Evolutionary conservation across 2,113 vertebrate species (phyloP), one percentile per base, ranked within the genome.

Genomic region (Athene noctua): DNA sequence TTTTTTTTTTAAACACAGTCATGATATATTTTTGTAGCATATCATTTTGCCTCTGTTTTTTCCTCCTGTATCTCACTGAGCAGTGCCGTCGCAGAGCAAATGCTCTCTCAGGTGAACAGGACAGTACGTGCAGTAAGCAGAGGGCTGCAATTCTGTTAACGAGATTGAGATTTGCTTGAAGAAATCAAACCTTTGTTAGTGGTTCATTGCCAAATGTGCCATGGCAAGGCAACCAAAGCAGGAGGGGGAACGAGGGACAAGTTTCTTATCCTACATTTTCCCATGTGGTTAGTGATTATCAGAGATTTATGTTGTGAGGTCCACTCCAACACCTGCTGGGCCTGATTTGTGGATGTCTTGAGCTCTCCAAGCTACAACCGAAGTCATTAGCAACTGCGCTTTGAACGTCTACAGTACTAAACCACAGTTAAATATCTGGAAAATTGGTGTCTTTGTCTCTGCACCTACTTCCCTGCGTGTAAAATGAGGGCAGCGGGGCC

Each of bases 61-160:
- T 55, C 54, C 63, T 77, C 40, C 72, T 46, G 32, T 4, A 6
- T 15, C 46, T 77, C 59, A 5, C 30, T 1, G 3, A 78, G 73
- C 5, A 61, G 36, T 6, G 46, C 36, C 57, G 47, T 29, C 2
- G 2, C 1, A 1, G 63, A 27, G 63, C 1, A 0, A 66, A 52
- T 38, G 74, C 21, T 73, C 16, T 68, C 52, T 47, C 32, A 22
- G 46, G 26, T 26, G 34, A 87, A 21, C 13, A 34, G 38, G 46
- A 27, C 0, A 0, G 15, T 38, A 52, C 4, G 2, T 5, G 14
- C 8, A 6, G 34, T 29, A 54, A 71, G 57, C 58, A 51, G 25
- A 0, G 6, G 30, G 36, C 34, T 82, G 75, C 46, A 61, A 1
- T 63, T 62, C 59, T 71, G 34, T 27, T 66, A 17, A 68, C 20